Conservation (phyloP, 2,888 invertebrate genomes). For the Caenorhabditis parvicauda region DNA sequence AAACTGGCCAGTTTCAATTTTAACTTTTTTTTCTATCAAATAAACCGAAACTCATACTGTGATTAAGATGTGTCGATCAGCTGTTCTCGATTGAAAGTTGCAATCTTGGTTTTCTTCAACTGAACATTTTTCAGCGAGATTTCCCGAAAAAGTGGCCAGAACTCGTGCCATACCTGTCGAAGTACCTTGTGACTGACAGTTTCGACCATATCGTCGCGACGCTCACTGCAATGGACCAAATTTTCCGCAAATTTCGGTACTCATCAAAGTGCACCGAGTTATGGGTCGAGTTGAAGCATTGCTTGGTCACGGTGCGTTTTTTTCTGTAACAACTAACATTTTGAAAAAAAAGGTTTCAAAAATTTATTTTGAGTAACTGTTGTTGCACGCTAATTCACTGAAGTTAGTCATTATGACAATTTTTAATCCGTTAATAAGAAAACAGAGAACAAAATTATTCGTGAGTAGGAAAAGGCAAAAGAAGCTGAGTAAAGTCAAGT, state of each 20-base stretch:
- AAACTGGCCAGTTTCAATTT: too few relatives aligned
- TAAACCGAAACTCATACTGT: too few relatives aligned
- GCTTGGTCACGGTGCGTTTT: slow-evolving; percentile 26
- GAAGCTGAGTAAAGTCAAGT: too few relatives aligned
- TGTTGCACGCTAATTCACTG: not conserved
- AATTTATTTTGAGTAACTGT: not conserved
- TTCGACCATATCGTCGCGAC: slow-evolving; percentile 92
- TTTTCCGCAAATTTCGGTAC: slow-evolving; percentile 83
- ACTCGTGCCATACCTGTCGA: slow-evolving; percentile 87
- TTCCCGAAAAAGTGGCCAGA: slow-evolving; percentile 95
- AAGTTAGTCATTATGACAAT: not conserved
- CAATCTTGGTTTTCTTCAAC: too few relatives aligned
- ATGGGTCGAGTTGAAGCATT: slow-evolving; percentile 87
- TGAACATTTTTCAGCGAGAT: slow-evolving; percentile 73
- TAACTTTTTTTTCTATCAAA: too few relatives aligned
- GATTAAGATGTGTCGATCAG: not conserved
- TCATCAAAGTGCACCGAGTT: slow-evolving; percentile 91
- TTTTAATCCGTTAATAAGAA: too few relatives aligned
- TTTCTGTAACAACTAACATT: not conserved
- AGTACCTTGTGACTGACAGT: slow-evolving; percentile 72
- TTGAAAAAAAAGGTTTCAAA: not conserved
- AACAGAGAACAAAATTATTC: too few relatives aligned
- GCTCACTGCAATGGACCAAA: slow-evolving; percentile 87
- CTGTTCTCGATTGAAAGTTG: not conserved
- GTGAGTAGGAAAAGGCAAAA: too few relatives aligned